Percentiles rank a stretch among this genome's conserved stretches.
Evolutionary conservation across 1,140 invertebrate species (phyloP).

Genomic region (Drosophila seguyi): DNA sequence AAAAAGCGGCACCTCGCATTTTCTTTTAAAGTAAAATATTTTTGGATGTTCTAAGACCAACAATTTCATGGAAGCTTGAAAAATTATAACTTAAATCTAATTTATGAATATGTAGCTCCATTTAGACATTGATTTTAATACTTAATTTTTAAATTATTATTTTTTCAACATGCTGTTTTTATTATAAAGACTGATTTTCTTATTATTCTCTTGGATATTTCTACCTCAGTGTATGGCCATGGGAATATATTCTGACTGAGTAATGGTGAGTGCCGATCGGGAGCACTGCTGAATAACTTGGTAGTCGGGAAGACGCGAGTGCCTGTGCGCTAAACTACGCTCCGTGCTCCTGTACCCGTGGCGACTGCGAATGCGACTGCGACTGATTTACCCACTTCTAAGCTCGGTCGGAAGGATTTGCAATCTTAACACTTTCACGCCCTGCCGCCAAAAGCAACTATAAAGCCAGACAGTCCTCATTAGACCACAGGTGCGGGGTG

Average conservation of each 20-base stretch:
- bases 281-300: not conserved
- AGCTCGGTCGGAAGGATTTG: constrained; percentile 62
- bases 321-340: not conserved
- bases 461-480: constrained; percentile 27
- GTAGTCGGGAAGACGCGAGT: not conserved
- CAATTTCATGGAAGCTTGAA: not conserved
- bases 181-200: too few species aligned
- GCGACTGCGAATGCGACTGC: constrained; percentile 3
- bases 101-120: not conserved
- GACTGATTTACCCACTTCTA: constrained; percentile 79
- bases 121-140: not conserved
- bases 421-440: constrained; percentile 81
- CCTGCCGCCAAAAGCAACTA: constrained; percentile 58
- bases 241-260: not conserved
- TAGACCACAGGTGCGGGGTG: not conserved
- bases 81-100: not conserved
- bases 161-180: too few species aligned
- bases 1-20: not conserved
- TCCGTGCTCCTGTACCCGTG: not conserved
- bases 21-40: not conserved
- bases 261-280: not conserved
- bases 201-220: not conserved
- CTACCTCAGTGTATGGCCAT: not conserved
- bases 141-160: not conserved
- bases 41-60: not conserved